These are phyloP conservation scores for Idaea straminata DNA, from an alignment of 2,888 invertebrate genomes.

Conservation along the genomic window DNA sequence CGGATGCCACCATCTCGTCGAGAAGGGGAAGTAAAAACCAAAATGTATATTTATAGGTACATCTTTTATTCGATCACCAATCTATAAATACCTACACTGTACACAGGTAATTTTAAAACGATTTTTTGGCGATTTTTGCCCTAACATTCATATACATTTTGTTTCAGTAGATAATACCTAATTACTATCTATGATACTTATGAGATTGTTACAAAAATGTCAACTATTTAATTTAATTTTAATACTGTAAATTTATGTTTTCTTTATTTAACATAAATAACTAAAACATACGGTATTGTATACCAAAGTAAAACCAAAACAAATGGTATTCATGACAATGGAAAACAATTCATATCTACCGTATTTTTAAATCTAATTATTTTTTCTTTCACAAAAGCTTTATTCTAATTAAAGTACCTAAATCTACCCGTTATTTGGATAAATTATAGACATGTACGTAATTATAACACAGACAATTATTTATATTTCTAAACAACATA, in stretches of 20 bases:
- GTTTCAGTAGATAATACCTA: slow-evolving; percentile 41
- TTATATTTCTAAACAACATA: neutral
- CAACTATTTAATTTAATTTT: slow-evolving; percentile 10
- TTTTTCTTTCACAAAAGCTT: neutral
- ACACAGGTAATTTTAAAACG: slow-evolving; percentile 63
- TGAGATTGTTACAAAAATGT: slow-evolving; percentile 14
- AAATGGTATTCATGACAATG: slow-evolving; percentile 30
- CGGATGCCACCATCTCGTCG: neutral
- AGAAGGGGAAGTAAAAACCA: neutral
- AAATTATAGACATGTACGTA: neutral
- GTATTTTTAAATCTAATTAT: neutral
- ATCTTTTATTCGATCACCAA: slow-evolving; percentile 59
- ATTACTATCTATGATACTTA: slow-evolving; percentile 21
- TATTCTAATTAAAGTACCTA: neutral
- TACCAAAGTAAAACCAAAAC: slow-evolving; percentile 34
- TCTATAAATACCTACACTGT: slow-evolving; percentile 71
- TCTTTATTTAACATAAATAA: slow-evolving; percentile 13
- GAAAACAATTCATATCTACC: neutral
- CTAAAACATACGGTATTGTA: slow-evolving; percentile 38
- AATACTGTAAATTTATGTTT: slow-evolving; percentile 23
- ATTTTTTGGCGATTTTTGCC: slow-evolving; percentile 60
- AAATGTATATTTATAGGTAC: neutral
- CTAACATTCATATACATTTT: slow-evolving; percentile 67
- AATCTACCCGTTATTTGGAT: neutral
- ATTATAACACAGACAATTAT: neutral